Percentiles rank a stretch among this genome's conserved stretches.
These are phyloP conservation scores for Centruroides sculpturatus DNA, from an alignment of 1,140 invertebrate genomes.

Conservation along the genomic window DNA sequence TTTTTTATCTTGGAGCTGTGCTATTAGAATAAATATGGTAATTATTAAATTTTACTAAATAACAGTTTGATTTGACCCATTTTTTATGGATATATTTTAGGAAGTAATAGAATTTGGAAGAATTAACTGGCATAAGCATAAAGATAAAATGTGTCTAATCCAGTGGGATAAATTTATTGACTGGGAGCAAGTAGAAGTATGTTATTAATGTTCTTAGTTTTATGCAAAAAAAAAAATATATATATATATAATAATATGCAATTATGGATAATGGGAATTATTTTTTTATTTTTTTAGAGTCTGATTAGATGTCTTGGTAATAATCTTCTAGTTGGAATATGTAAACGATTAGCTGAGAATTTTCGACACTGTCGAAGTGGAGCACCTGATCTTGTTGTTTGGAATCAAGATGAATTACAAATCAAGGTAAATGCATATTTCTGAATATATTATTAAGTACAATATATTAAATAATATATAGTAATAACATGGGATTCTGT, in stretches of 20 bases:
- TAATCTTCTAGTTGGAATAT: slow-evolving; percentile 39
- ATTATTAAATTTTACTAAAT: background rate
- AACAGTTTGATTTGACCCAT: background rate
- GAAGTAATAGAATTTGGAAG: slow-evolving; percentile 30
- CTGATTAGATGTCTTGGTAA: slow-evolving; percentile 42
- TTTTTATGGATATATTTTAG: slow-evolving; percentile 16
- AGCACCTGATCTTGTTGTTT: slow-evolving; percentile 69
- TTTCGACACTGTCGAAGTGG: slow-evolving; percentile 47
- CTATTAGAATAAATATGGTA: too few relatives aligned
- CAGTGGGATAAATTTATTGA: slow-evolving; percentile 36
- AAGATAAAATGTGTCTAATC: slow-evolving; percentile 32
- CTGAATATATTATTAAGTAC: background rate
- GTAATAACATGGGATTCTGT: background rate
- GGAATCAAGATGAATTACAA: slow-evolving; percentile 39
- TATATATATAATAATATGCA: too few relatives aligned
- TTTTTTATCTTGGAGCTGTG: too few relatives aligned
- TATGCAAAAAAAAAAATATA: too few relatives aligned
- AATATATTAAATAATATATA: background rate
- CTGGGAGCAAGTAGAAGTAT: slow-evolving; percentile 35
- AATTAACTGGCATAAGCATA: slow-evolving; percentile 30
- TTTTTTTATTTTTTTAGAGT: slow-evolving; percentile 22
- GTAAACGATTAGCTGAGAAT: slow-evolving; percentile 40
- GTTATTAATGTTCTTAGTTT: background rate
- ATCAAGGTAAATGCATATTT: slow-evolving; percentile 25
- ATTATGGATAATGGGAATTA: too few relatives aligned